Base-by-base conservation (phyloP, 53 echinoderm and acorn worm genomes). In the Holothuria scabra region DNA sequence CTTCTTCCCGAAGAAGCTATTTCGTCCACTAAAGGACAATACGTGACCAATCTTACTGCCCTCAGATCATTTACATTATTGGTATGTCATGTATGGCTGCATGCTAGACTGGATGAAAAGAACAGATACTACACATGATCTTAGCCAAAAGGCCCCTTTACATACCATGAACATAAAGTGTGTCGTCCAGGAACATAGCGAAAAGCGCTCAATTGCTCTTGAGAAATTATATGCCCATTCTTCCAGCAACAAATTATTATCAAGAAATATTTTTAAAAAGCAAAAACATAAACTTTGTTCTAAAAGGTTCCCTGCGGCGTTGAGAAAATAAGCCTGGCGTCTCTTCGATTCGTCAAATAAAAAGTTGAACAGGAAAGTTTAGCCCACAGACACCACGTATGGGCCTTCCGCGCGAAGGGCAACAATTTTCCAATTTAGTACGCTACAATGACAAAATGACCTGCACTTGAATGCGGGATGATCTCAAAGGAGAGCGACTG, bases 361-460 rank as follows among this genome's bases (percentile, higher is more conserved):
- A 64, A 78, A 58, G 56, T 78, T 78, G 48, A 72, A 72, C 44
- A 28, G 24, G 59, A 58, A 78, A 78, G 20, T 32, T 78, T 78
- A 78, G 78, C 78, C 78, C 58, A 56, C 33, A 78, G 78, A 78
- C 78, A 78, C 56, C 58, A 78, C 62, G 63, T 46, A 64, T 81
- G 82, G 82, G 63, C 65, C 82, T 81, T 81, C 65, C 61, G 64
- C 63, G 65, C 82, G 82, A 81, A 81, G 82, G 65, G 65, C 74
- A 74, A 55, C 84, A 85, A 84, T 89, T 74, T 85, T 83, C 84
- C 81, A 71, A 85, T 89, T 85, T 89, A 71, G 81, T 85, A 85
- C 90, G 75, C 82, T 89, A 85, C 90, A 89, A 89, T 85, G 85
- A 85, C 82, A 89, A 71, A 79, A 68, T 85, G 85, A 84, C 85